A percentile compares a stretch with the other conserved stretches of the same genome.
Conservation (phyloP, 2,113 vertebrate genomes). For the Oryzias javanicus region DNA sequence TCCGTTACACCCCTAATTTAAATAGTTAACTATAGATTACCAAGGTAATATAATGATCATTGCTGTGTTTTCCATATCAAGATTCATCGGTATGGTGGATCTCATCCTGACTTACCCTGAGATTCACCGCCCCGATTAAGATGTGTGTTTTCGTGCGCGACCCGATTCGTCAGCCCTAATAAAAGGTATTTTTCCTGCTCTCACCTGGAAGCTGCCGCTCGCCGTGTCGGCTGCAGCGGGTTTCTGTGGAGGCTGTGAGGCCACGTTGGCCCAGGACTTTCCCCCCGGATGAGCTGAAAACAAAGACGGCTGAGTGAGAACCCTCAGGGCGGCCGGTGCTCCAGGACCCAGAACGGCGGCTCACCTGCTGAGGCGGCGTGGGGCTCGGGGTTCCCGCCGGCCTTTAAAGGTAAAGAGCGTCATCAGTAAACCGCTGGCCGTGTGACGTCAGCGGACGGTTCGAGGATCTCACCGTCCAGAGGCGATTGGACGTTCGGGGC, state of each 20-base stretch:
- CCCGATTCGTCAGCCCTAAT: too few species aligned
- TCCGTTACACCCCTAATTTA: too few species aligned
- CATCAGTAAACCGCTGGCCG: not conserved
- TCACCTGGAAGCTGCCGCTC: not conserved
- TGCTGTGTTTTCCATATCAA: too few species aligned
- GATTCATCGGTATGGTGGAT: too few species aligned
- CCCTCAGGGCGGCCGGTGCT: not conserved
- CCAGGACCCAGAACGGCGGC: not conserved
- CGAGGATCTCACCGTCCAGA: constrained; percentile 33
- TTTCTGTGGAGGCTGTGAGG: constrained; percentile 75
- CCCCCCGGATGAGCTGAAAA: constrained; percentile 16
- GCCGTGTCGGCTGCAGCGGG: constrained; percentile 22
- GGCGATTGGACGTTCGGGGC: not conserved
- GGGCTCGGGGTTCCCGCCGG: constrained; percentile 27
- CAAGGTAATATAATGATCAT: too few species aligned
- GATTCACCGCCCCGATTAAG: too few species aligned
- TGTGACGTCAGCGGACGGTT: not conserved
- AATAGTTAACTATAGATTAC: too few species aligned
- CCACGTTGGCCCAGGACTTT: constrained; percentile 76
- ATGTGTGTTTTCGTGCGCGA: too few species aligned
- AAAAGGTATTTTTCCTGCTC: constrained; percentile 49
- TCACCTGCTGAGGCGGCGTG: constrained; percentile 39
- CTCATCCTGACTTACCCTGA: too few species aligned
- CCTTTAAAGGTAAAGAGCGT: constrained; percentile 20
- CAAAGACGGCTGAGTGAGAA: not conserved